These are phyloP conservation scores for Brachionus paranguensis DNA, from an alignment of 1,140 invertebrate species.

Conservation along the genomic window DNA sequence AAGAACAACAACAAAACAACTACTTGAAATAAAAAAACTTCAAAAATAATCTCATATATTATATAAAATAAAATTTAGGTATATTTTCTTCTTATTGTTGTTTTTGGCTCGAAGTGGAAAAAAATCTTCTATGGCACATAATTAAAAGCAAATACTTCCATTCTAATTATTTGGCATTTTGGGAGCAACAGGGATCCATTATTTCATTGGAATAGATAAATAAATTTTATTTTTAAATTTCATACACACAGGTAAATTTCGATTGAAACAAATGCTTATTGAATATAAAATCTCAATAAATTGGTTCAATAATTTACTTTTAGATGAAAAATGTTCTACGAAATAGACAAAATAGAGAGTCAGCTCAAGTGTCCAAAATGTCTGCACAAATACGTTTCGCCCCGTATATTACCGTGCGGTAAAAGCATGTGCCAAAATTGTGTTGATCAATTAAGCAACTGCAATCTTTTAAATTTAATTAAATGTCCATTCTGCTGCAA, in stretches of 20 bases:
- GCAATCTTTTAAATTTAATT: neutral
- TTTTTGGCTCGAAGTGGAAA: neutral
- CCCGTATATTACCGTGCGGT: neutral
- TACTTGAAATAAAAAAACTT: constrained; percentile 1
- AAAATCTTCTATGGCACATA: neutral
- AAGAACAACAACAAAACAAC: constrained; percentile 2
- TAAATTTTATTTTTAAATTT: neutral
- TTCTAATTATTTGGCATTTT: neutral
- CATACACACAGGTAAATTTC: neutral
- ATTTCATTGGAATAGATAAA: neutral
- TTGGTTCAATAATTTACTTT: constrained; percentile 1
- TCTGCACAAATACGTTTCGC: neutral
- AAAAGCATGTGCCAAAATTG: constrained; percentile 18
- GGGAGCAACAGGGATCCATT: neutral
- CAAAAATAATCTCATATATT: constrained; percentile 3
- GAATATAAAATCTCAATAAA: neutral
- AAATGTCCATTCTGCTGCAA: constrained; percentile 13
- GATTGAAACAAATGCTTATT: neutral
- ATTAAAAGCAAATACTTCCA: constrained; percentile 15
- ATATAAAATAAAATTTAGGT: constrained; percentile 15
- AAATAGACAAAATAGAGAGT: constrained; percentile 8
- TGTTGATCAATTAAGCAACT: neutral
- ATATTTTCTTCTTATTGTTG: neutral
- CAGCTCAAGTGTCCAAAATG: constrained; percentile 7
- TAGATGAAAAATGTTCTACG: constrained; percentile 10